Conservation (phyloP, 2,113 vertebrate genomes). For the Puma concolor region DNA sequence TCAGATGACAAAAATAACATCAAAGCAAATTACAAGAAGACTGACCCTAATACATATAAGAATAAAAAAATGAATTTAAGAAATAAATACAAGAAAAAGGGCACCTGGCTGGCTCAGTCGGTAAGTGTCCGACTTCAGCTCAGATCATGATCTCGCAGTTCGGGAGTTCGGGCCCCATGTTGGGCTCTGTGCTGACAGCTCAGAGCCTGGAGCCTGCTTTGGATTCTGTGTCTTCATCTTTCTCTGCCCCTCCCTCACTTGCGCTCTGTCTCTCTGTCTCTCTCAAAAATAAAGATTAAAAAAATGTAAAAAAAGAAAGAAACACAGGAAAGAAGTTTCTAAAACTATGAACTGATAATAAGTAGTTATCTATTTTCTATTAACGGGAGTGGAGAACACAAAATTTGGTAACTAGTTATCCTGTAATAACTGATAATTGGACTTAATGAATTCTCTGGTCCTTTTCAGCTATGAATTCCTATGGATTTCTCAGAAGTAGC, state of each 20-base stretch:
- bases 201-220: too few relatives aligned
- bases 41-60: not conserved
- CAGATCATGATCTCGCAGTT: too few relatives aligned
- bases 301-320: not conserved
- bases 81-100: not conserved
- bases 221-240: too few relatives aligned
- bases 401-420: not conserved
- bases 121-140: too few relatives aligned
- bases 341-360: not conserved
- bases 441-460: not conserved
- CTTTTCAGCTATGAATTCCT: not conserved
- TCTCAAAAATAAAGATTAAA: not conserved
- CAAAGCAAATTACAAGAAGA: not conserved
- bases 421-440: not conserved
- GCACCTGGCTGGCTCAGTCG: too few relatives aligned
- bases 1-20: not conserved
- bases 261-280: too few relatives aligned
- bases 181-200: too few relatives aligned
- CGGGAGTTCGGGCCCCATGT: too few relatives aligned
- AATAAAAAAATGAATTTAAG: not conserved
- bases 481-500: not conserved
- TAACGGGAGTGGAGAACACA: not conserved
- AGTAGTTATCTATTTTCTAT: not conserved
- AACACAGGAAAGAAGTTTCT: not conserved
- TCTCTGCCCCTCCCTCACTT: too few relatives aligned